Conservation (phyloP, 2,113 vertebrate genomes). For the Pterocles burchelli region DNA sequence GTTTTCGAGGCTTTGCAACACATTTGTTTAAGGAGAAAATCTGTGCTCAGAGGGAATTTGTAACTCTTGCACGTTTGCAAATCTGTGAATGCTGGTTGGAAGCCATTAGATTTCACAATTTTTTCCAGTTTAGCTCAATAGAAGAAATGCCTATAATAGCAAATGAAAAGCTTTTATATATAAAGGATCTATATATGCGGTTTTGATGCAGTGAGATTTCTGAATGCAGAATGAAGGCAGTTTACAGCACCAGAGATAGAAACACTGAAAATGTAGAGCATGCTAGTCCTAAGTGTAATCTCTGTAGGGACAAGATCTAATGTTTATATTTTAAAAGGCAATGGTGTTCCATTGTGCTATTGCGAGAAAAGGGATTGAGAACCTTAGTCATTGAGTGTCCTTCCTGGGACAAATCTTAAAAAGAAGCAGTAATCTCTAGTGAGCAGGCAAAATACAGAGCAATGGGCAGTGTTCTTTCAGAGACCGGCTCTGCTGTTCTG, state of each 20-base stretch:
- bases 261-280: neutral
- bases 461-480: neutral
- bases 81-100: neutral
- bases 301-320: neutral
- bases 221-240: neutral
- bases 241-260: neutral
- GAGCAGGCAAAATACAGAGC: neutral
- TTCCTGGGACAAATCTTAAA: neutral
- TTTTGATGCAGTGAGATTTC: neutral
- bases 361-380: neutral
- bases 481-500: neutral
- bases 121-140: neutral
- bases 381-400: neutral
- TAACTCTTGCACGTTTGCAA: neutral
- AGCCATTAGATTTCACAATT: neutral
- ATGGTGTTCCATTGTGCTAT: neutral
- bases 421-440: neutral
- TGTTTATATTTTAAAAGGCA: neutral
- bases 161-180: neutral
- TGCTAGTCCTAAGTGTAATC: neutral
- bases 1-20: neutral
- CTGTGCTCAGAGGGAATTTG: neutral
- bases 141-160: neutral
- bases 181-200: neutral
- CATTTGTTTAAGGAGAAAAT: neutral